Evolutionary conservation across 1,140 invertebrate genomes (phyloP), one percentile per base, ranked within the genome.

Genomic region (Leguminivora glycinivorella): DNA sequence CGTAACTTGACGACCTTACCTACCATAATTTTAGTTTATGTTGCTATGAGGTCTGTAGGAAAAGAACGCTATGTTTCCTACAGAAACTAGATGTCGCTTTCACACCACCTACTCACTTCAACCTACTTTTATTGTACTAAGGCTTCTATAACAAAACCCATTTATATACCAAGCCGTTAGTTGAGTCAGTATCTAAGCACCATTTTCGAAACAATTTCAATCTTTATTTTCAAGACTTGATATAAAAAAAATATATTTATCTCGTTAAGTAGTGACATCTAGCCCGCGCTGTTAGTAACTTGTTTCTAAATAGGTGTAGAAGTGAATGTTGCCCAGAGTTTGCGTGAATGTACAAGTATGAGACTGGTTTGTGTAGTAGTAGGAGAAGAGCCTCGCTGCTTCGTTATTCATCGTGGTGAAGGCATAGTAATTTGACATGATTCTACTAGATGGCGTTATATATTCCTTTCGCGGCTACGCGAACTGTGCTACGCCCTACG

Each of bases 401-500:
- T 34, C 31, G 38, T 40, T 40, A n/a, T 9, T n/a, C 38, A 40
- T 10, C 38, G 38, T n/a, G n/a, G 40, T 5, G n/a, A n/a, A 4
- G 40, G 40, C 40, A 52, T 22, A 19, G 9, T 52, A 2, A 10
- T 19, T 52, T 52, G 7, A 0, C 7, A 9, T n/a, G 19, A 52
- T 52, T 22, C 47, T 10, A 52, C 47, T 52, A 52, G 47, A 52
- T 52, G 47, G 47, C 47, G 19, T 22, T 22, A 52, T 10, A 17
- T 43, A 10, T 22, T 52, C 1, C 4, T 1, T 52, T 7, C 47
- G 47, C 47, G 47, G 47, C 17, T 52, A 52, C 47, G 6, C 17
- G 47, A 9, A 6, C 5, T 52, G 47, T 52, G 47, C 47, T 52
- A 52, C 47, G 47, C 47, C 47, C 47, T 52, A 52, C 47, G 47